These are phyloP conservation scores for Porites divaricata DNA, from an alignment of 92 coral and sea anemone species.

Conservation along the genomic window DNA sequence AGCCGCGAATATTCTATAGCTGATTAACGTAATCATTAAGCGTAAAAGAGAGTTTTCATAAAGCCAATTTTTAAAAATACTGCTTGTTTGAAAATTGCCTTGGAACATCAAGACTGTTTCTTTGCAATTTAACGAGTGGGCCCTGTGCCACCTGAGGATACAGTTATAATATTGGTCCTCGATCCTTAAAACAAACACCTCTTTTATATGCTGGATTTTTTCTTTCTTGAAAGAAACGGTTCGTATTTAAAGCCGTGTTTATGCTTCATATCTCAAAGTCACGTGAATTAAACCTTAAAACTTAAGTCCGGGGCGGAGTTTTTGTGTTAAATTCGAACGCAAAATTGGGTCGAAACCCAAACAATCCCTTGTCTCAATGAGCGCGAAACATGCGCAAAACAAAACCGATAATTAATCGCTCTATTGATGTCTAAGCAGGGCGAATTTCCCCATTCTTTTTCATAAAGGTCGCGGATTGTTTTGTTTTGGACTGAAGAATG, in stretches of 20 bases:
- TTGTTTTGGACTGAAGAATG: conserved; percentile 37
- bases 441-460: conserved; percentile 57
- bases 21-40: too few species aligned
- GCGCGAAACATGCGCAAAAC: conserved; percentile 56
- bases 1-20: too few species aligned
- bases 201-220: not conserved
- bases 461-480: conserved; percentile 50
- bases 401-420: conserved; percentile 72
- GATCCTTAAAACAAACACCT: conserved; percentile 17
- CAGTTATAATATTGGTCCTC: not conserved
- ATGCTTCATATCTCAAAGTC: not conserved
- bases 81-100: not conserved
- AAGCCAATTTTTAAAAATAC: too few species aligned
- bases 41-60: too few species aligned
- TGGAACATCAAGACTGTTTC: not conserved
- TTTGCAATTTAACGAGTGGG: not conserved
- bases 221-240: not conserved
- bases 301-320: conserved; percentile 25
- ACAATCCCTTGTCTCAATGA: conserved; percentile 44
- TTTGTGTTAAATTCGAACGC: conserved; percentile 10
- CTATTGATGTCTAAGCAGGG: conserved; percentile 66
- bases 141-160: not conserved
- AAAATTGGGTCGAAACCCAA: conserved; percentile 51
- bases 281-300: conserved; percentile 14
- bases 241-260: not conserved